phyloP scores from a whole-genome alignment of 2,113 vertebrate genomes.

The Onychorhynchus coronatus region DNA sequence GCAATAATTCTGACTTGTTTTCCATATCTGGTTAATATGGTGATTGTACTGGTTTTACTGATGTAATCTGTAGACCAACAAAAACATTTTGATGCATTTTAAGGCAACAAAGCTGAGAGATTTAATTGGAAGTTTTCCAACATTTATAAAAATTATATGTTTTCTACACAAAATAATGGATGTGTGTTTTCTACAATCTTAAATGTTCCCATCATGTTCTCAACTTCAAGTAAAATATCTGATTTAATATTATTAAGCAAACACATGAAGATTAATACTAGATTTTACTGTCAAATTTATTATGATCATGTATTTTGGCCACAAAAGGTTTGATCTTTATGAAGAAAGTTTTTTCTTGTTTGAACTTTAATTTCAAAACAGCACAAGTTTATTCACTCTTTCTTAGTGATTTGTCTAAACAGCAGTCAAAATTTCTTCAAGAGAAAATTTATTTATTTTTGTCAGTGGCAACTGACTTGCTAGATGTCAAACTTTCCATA shows the following conservation, averaged over 20 bases:
- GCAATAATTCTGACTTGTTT: background rate
- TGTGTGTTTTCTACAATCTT: background rate
- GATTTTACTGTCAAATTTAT: background rate
- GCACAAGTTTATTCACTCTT: background rate
- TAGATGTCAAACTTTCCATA: background rate
- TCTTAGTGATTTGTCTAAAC: background rate
- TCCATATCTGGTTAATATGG: background rate
- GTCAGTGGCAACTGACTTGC: background rate
- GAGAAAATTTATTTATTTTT: background rate
- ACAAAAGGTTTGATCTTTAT: background rate
- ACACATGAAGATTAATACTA: background rate
- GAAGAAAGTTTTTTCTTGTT: background rate
- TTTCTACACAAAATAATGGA: background rate
- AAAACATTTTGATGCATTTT: background rate
- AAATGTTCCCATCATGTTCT: background rate
- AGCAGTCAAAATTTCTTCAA: background rate
- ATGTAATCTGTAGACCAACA: background rate
- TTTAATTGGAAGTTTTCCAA: background rate
- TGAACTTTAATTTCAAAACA: background rate
- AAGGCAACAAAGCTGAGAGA: background rate
- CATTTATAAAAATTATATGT: background rate
- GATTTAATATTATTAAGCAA: background rate
- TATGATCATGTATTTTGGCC: background rate
- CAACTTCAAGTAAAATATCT: background rate
- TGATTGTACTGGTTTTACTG: background rate